Base-by-base conservation (phyloP, 1,140 invertebrate species). In the Macrobrachium rosenbergii region DNA sequence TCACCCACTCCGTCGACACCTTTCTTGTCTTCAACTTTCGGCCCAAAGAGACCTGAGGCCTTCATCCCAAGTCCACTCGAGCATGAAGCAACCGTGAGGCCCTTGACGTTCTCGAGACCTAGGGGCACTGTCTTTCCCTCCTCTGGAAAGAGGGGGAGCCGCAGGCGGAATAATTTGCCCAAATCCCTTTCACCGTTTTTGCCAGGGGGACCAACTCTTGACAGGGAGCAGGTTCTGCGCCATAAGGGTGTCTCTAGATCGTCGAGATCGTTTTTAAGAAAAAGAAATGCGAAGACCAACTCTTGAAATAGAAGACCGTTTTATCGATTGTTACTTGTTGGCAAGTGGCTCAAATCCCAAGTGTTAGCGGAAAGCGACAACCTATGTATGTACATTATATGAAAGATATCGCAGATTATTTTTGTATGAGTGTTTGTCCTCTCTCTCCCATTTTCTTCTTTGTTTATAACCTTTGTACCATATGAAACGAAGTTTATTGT, bases 201-300 rank as follows among this genome's bases (percentile, higher is more conserved):
- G 0, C 78, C 59, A 1, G 78, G 78, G 60, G 78, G 58, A 19
- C 78, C 60, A 17, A 80, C 78, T 17, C 17, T 80, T 5, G 78
- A 80, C 60, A 12, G 78, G 23, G 78, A 63, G 5, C 78, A 80
- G 60, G 60, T 62, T 28, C 78, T 80, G 19, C 58, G 37, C 3
- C 78, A 80, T 64, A 80, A 80, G 45, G 78, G 78, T 12, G 59
- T 63, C 21, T 19, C 37, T 6, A 80, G 78, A 52, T 63, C 78
- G n/a, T 45, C 69, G 16, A n/a, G 28, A 37, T 37, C 28, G 28
- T 37, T 37, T 37, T 37, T 52, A 52, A 12, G 8, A 12, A 52
- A 52, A 52, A 52, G 52, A 52, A 52, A 52, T 8, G 52, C 52
- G 7, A 52, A 52, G 52, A 52, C 12, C 12, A 52, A 52, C 52